These are phyloP conservation scores for Lycaon pictus DNA, from an alignment of 2,113 vertebrate genomes.

Conservation along the genomic window DNA sequence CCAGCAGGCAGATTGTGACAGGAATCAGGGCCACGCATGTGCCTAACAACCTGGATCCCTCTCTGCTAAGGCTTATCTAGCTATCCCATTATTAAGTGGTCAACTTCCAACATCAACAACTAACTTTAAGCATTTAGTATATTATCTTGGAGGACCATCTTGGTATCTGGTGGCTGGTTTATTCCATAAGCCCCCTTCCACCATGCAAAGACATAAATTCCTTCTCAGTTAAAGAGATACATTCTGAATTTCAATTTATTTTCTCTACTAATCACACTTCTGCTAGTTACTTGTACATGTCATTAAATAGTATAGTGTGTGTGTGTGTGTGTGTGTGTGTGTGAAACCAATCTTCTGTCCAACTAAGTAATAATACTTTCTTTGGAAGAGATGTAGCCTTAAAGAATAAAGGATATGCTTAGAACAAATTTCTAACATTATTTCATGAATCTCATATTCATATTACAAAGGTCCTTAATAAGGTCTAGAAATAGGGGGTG, in stretches of 20 bases:
- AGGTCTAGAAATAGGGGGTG: background rate
- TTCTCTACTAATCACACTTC: background rate
- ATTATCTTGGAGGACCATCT: background rate
- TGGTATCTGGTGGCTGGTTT: background rate
- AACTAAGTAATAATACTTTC: background rate
- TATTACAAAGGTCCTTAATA: background rate
- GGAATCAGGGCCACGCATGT: background rate
- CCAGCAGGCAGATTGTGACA: background rate
- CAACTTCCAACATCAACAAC: background rate
- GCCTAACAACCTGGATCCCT: background rate
- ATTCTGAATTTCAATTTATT: background rate
- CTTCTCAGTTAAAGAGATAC: background rate
- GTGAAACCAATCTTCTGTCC: background rate
- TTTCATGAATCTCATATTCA: background rate
- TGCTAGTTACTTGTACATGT: background rate
- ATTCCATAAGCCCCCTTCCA: background rate
- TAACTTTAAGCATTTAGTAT: background rate
- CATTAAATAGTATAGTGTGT: background rate
- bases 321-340: background rate
- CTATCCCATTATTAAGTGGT: background rate
- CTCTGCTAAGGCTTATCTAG: background rate
- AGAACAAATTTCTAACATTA: background rate
- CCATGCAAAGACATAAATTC: background rate
- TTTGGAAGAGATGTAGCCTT: background rate
- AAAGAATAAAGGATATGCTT: background rate